Evolutionary conservation across 2,113 vertebrate species (phyloP).

Genomic region (Tetrax tetrax): DNA sequence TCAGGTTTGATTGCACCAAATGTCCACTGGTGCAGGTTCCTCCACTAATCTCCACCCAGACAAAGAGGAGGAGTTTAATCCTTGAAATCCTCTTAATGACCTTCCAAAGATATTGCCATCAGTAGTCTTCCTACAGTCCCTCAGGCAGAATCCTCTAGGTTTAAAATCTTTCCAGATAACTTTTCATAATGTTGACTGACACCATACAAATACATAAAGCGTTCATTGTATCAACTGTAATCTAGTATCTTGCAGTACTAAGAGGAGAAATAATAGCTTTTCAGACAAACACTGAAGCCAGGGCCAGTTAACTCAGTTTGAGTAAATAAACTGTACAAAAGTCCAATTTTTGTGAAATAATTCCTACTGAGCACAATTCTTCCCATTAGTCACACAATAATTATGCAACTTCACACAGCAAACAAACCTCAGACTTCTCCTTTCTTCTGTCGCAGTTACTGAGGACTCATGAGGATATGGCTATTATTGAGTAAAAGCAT

Average conservation of each 20-base stretch:
- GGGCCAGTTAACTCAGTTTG: conserved; percentile 1
- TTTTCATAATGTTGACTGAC: neutral
- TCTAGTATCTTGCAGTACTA: neutral
- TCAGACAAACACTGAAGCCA: conserved; percentile 13
- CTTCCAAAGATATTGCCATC: neutral
- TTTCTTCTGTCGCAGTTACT: conserved; percentile 5
- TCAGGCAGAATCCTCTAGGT: neutral
- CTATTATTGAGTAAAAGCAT: conserved; percentile 62
- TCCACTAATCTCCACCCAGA: conserved; percentile 29
- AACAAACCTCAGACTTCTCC: conserved; percentile 13
- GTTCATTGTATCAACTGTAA: neutral
- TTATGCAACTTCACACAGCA: conserved; percentile 43
- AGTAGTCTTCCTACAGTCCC: neutral
- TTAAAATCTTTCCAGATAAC: neutral
- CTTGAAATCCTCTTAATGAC: conserved; percentile 48
- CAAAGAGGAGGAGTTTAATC: conserved; percentile 49
- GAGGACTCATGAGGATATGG: conserved; percentile 4
- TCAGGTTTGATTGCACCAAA: neutral
- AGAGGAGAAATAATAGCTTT: neutral
- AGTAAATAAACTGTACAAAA: conserved; percentile 16
- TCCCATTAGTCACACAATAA: conserved; percentile 50
- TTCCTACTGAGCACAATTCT: conserved; percentile 25
- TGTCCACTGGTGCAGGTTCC: conserved; percentile 1
- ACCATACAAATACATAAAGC: neutral
- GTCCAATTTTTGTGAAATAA: conserved; percentile 16